Evolutionary conservation across 2,797 vertebrate species (phyloP).

Genomic region (Ceyx erithaca): DNA sequence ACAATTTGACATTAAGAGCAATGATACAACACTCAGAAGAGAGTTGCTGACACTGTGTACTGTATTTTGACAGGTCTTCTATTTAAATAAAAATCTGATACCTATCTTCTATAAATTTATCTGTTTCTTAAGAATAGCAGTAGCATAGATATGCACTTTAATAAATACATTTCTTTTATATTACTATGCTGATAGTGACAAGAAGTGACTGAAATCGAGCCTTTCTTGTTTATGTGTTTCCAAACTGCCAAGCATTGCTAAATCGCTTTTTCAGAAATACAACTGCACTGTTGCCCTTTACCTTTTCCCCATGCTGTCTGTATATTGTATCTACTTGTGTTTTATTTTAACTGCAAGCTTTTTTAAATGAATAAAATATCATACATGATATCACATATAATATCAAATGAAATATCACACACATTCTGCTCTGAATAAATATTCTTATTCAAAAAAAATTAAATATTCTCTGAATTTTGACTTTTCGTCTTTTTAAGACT

Average conservation of each 20-base stretch:
- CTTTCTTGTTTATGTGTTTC: not conserved
- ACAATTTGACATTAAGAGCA: not conserved
- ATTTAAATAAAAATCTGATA: not conserved
- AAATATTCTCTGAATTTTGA: not conserved
- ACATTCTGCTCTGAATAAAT: too few relatives aligned
- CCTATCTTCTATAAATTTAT: not conserved
- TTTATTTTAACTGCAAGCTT: not conserved
- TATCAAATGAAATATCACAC: too few relatives aligned
- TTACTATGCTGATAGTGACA: not conserved
- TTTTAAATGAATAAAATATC: not conserved
- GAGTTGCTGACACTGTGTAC: not conserved
- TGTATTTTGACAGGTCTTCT: conserved; percentile 11
- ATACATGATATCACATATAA: too few relatives aligned
- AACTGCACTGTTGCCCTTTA: not conserved
- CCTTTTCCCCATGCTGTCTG: not conserved
- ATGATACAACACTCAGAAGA: not conserved
- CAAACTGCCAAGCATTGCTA: not conserved
- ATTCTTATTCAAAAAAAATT: not conserved
- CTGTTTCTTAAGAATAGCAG: not conserved
- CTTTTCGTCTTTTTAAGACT: not conserved
- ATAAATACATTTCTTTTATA: not conserved
- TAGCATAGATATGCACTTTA: not conserved
- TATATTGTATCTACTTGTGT: not conserved
- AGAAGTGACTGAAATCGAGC: not conserved
- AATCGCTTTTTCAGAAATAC: not conserved